Evolutionary conservation across 2,888 invertebrate species (phyloP).

Genomic region (Limulus polyphemus): DNA sequence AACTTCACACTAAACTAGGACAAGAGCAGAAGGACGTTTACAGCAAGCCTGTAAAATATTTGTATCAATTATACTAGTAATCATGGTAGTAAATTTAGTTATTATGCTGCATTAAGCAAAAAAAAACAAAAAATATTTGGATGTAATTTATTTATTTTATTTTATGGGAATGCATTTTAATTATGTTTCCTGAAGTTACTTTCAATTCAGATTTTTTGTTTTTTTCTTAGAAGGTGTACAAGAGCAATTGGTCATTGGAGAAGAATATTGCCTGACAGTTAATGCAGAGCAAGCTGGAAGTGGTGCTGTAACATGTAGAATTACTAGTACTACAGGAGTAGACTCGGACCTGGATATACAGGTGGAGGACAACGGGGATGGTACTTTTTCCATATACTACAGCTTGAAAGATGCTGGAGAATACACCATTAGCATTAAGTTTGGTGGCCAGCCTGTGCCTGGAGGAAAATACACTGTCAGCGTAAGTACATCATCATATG

Average conservation of each 20-base stretch:
- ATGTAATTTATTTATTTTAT: too few species aligned
- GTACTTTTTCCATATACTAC: conserved; percentile 66
- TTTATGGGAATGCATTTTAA: too few species aligned
- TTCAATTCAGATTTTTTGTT: not conserved
- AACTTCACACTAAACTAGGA: too few species aligned
- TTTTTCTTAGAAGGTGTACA: conserved; percentile 50
- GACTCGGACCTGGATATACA: conserved; percentile 18
- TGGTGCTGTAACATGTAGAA: conserved; percentile 68
- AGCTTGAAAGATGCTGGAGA: conserved; percentile 63
- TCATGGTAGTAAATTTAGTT: too few species aligned
- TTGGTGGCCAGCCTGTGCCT: conserved; percentile 71
- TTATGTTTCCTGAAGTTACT: too few species aligned
- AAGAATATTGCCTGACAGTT: conserved; percentile 53
- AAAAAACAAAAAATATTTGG: too few species aligned
- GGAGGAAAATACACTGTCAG: conserved; percentile 38
- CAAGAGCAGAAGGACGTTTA: too few species aligned
- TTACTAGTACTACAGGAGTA: conserved; percentile 47
- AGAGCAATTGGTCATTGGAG: conserved; percentile 56
- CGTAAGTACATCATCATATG: conserved; percentile 34
- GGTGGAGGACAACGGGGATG: conserved; percentile 52
- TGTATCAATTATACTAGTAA: too few species aligned
- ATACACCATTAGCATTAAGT: conserved; percentile 71
- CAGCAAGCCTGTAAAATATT: too few species aligned
- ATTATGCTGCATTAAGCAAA: too few species aligned
- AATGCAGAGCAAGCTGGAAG: conserved; percentile 54